A percentile compares a stretch with the other conserved stretches of the same genome.
These are phyloP conservation scores for Mesorhabditis spiculigera DNA, from an alignment of 2,888 invertebrate species.

Conservation along the genomic window DNA sequence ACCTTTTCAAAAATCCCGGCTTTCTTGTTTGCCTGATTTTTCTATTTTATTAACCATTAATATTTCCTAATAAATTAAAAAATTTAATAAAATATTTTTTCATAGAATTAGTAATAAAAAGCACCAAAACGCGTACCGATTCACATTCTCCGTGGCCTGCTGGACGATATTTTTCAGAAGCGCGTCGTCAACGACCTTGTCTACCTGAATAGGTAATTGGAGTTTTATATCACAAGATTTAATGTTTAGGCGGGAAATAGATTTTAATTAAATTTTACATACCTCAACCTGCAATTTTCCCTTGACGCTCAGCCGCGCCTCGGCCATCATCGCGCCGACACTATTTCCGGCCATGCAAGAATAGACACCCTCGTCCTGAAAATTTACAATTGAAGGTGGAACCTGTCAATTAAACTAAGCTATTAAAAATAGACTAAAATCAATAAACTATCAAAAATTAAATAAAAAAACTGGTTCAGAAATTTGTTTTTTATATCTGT, in stretches of 20 bases:
- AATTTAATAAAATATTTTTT: no score
- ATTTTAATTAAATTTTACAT: conserved; percentile 1
- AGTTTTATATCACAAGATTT: conserved; percentile 8
- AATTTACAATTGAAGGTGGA: not conserved
- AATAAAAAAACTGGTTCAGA: conserved; percentile 9
- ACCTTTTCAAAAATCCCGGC: not conserved
- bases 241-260: not conserved
- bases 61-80: no score
- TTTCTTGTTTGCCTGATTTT: no score
- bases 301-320: conserved; percentile 59
- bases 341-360: conserved; percentile 59
- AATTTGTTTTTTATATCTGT: not conserved
- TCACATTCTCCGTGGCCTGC: conserved; percentile 46
- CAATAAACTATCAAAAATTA: not conserved
- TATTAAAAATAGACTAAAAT: not conserved
- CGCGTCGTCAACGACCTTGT: conserved; percentile 28
- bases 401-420: not conserved
- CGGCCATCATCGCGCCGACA: conserved; percentile 60
- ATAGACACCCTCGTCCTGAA: conserved; percentile 45
- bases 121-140: conserved; percentile 14
- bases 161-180: conserved; percentile 42
- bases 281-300: conserved; percentile 35
- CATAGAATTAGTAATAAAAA: no score
- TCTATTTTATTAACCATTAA: no score
- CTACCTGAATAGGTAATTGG: conserved; percentile 19